Base-by-base conservation (phyloP, 2,113 vertebrate species). In the human region DNA sequence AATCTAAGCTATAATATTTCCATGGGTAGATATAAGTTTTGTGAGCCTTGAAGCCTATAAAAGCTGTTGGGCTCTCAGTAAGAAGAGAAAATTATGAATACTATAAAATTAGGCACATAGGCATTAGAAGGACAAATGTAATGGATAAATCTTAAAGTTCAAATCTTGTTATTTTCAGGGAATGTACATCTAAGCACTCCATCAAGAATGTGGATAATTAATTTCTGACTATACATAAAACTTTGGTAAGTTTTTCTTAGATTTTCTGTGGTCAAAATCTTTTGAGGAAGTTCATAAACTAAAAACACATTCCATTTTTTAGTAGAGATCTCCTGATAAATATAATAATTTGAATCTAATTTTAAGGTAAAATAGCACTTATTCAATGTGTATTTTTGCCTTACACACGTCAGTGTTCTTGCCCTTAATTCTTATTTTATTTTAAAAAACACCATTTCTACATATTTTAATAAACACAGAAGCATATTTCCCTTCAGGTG, bases 401-500 rank as follows among this genome's bases (percentile, higher is more conserved):
- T 55, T 27, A 72, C 1, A 35, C 11, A 96, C 59, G 88, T 64
- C 40, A 86, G 13, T 66, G 22, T 93, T 73, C 3, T 95, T 92
- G 38, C 1, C 50, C 40, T 97, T 32, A 40, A 23, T 79, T 89
- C 16, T 75, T 48, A 97, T 88, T 78, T 84, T 64, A 59, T 75
- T 43, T 89, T 30, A 59, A 90, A 20, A 88, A 94, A 97, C 96
- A 38, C 5, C 38, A 87, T 94, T 61, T 72, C 6, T 50, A 79
- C 80, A 64, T 81, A 57, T 75, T 97, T 98, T 79, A 97, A 40
- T 97, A 98, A 97, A 64, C 84, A 88, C 68, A 97, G 43, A 97
- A 98, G 22, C 81, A 55, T 75, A 94, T 96, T 91, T 97, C 87
- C 96, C 94, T 96, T 96, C 85, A 98, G 88, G 97, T 98, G 91